Base-by-base conservation (phyloP, 1,140 invertebrate genomes). In the Nasonia vitripennis region DNA sequence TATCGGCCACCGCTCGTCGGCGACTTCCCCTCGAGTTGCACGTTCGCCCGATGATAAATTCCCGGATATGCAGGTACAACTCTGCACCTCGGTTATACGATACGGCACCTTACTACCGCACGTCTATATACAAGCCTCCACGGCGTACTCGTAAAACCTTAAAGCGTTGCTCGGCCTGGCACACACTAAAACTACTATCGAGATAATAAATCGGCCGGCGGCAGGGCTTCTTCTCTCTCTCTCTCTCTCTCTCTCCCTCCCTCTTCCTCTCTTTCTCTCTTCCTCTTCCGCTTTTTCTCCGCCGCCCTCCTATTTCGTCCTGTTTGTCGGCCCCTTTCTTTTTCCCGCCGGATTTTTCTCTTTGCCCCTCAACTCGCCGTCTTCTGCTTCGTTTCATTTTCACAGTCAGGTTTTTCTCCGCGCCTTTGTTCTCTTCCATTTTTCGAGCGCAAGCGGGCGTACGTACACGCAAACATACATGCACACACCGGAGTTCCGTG, bases 21-120 rank as follows among this genome's bases (percentile, higher is more conserved):
- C 48, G 77, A 78, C 51, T 78, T 78, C 77, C 27, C 48, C 77
- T 55, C 45, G 77, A 78, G 77, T 17, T 45, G 45, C 20, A 27
- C 77, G 45, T 9, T 31, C 12, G 48, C 62, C 55, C 41, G 86
- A 89, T 90, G 89, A 89, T 90, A 89, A 90, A 90, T 89, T 87
- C 86, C 82, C 82, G 86, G 84, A 88, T 88, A 85, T 78, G 85
- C 73, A 84, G 83, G 78, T 78, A 80, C 85, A 82, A 68, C 48
- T 78, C 78, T 31, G 62, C 41, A 48, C 55, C 10, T 48, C 83
- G 71, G 87, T 31, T 86, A 62, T 62, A 62, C 55, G 4, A 62
- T 62, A 62, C 55, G 4, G 17, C 20, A 7, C 55, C 55, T 62
- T 62, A 86, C 87, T 27, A 75, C 20, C 17, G 45, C 7, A 0